Evolutionary conservation across 2,888 invertebrate genomes (phyloP).

Genomic region (Apodemia duryi): DNA sequence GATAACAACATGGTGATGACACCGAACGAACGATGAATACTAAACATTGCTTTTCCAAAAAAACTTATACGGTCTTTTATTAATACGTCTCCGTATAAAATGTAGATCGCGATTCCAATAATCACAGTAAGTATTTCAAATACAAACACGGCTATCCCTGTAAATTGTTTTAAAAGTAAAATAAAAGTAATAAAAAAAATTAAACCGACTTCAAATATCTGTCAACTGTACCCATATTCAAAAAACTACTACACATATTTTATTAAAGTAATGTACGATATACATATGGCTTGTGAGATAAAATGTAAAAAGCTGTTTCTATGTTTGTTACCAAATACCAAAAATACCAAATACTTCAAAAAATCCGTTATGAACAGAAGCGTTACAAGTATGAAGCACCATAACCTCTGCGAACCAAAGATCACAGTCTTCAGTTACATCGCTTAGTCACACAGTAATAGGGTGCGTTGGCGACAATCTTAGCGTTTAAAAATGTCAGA

Average conservation of each 20-base stretch:
- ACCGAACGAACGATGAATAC: constrained; percentile 35
- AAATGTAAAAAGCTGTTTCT: too few relatives aligned
- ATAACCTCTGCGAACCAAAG: constrained; percentile 2
- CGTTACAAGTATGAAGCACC: constrained; percentile 14
- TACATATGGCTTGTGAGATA: too few relatives aligned
- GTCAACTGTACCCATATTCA: too few relatives aligned
- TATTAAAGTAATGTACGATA: too few relatives aligned
- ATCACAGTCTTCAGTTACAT: constrained; percentile 21
- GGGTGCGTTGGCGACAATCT: constrained; percentile 19
- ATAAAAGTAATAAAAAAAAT: too few relatives aligned
- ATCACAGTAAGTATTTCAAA: constrained; percentile 27
- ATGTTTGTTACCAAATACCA: too few relatives aligned
- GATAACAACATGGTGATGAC: constrained; percentile 34
- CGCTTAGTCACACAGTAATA: constrained; percentile 15
- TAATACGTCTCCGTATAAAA: constrained; percentile 12
- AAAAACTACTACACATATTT: too few relatives aligned
- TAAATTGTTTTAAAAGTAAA: too few relatives aligned
- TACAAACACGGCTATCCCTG: constrained; percentile 33
- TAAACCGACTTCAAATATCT: too few relatives aligned
- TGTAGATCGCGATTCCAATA: constrained; percentile 30
- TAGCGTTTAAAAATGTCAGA: constrained; percentile 17
- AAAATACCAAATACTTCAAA: too few relatives aligned
- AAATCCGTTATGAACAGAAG: not conserved
- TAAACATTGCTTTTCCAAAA: constrained; percentile 17
- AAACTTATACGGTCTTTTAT: constrained; percentile 10